Conservation (phyloP, 1,140 invertebrate species). For the Musca vetustissima region DNA sequence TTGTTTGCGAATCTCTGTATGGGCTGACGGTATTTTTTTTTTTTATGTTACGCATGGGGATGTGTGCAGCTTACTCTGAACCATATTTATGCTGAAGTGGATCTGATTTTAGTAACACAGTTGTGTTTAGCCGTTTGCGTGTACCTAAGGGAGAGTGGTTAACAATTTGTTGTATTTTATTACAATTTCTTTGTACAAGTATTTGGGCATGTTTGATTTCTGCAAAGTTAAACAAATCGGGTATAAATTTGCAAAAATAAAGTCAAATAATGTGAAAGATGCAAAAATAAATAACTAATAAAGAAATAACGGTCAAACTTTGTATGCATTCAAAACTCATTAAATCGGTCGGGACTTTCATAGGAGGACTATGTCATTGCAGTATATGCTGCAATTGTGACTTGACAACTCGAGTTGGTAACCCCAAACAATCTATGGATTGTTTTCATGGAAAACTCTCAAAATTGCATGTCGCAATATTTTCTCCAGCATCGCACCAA, state of each 20-base stretch:
- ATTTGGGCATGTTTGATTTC: not conserved
- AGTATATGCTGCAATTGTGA: too few relatives aligned
- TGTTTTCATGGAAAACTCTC: not conserved
- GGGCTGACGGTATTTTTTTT: not conserved
- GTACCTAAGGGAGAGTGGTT: not conserved
- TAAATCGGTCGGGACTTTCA: too few relatives aligned
- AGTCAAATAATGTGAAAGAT: too few relatives aligned
- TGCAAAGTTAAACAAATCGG: not conserved
- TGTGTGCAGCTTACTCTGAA: not conserved
- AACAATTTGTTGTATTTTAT: constrained; percentile 18
- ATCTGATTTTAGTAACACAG: not conserved
- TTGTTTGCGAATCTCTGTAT: not conserved
- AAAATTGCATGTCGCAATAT: not conserved
- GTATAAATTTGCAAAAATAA: not conserved
- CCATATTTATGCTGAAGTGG: not conserved
- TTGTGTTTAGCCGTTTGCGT: not conserved
- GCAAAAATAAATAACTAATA: too few relatives aligned
- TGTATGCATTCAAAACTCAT: too few relatives aligned
- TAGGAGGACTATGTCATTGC: too few relatives aligned
- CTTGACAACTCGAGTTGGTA: not conserved
- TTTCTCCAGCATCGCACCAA: not conserved
- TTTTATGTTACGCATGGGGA: too few relatives aligned
- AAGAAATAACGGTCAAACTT: too few relatives aligned
- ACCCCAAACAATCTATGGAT: not conserved
- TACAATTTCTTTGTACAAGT: constrained; percentile 5